Base-by-base conservation (phyloP, 2,113 vertebrate genomes). In the Otus sunia region DNA sequence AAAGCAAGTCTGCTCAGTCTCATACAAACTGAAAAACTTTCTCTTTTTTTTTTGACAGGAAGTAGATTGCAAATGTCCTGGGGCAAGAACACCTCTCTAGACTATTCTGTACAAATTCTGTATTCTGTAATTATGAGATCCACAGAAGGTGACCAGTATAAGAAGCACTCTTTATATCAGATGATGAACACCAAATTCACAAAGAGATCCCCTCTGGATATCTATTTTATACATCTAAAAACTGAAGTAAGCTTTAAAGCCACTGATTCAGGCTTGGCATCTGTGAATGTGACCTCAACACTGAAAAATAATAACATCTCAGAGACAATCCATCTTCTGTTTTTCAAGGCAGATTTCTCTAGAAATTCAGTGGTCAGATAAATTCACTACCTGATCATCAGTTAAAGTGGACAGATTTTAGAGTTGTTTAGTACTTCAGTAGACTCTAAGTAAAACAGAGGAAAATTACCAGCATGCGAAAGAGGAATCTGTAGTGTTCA, bases 121-220 rank as follows among this genome's bases (percentile, higher is more conserved):
- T 19, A 34, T 15, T 23, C 30, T 62, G 75, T 34, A 68, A 37
- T 17, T 25, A 77, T 68, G 32, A 85, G 10, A 13, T 55, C 13
- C 13, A 36, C 10, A 75, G 13, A 60, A 34, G 7, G 2, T 41
- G 19, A 79, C 1, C 9, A 55, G 25, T 60, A 60, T 22, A 32
- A 14, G 23, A 83, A 86, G 7, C 21, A 45, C 6, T 34, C 16
- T 49, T 59, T 81, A 39, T 50, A 50, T 3, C 12, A 50, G 30
- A 17, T 76, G 12, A 71, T 37, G 14, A 52, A 30, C 26, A 66
- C 3, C 13, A 60, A 27, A 80, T 15, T 85, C 27, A 26, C 34
- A 43, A 52, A 55, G 5, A 6, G 1, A 58, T 39, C 36, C 7
- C 12, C 1, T 0, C 17, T 58, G 23, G 17, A 19, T 63, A 52